phyloP scores from a whole-genome alignment of 2,113 vertebrate genomes.

The Xiphophorus couchianus region DNA sequence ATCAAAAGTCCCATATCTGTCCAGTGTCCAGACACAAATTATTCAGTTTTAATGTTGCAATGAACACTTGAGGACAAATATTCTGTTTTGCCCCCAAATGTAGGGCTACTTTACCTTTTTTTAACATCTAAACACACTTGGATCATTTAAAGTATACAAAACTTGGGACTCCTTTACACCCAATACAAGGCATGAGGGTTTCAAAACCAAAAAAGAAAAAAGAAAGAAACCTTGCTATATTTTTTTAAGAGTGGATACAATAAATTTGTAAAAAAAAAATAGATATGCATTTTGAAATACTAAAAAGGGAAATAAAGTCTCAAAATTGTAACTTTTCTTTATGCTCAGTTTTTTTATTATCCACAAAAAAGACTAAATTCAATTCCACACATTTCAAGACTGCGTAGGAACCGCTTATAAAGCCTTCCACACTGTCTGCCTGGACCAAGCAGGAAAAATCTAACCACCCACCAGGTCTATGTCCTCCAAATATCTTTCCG shows the following conservation, averaged over 20 bases:
- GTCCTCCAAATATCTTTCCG: neutral
- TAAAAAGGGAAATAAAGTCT: neutral
- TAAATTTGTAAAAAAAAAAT: neutral
- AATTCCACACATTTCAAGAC: neutral
- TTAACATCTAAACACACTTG: neutral
- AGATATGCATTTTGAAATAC: neutral
- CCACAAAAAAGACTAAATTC: neutral
- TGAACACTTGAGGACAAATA: neutral
- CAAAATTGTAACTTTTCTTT: neutral
- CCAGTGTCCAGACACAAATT: neutral
- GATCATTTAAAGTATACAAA: neutral
- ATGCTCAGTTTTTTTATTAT: neutral
- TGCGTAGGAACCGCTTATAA: neutral
- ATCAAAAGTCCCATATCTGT: too few relatives aligned
- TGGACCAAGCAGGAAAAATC: neutral
- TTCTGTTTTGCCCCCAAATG: too few relatives aligned
- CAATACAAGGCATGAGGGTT: neutral
- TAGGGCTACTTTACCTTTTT: too few relatives aligned
- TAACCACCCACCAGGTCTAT: neutral
- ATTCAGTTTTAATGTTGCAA: neutral
- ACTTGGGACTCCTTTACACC: neutral
- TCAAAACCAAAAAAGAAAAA: neutral
- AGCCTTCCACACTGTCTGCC: neutral
- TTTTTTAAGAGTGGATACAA: too few relatives aligned
- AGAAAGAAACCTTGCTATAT: too few relatives aligned